Evolutionary conservation across 2,113 vertebrate species (phyloP).

Genomic region (Macrotus californicus): DNA sequence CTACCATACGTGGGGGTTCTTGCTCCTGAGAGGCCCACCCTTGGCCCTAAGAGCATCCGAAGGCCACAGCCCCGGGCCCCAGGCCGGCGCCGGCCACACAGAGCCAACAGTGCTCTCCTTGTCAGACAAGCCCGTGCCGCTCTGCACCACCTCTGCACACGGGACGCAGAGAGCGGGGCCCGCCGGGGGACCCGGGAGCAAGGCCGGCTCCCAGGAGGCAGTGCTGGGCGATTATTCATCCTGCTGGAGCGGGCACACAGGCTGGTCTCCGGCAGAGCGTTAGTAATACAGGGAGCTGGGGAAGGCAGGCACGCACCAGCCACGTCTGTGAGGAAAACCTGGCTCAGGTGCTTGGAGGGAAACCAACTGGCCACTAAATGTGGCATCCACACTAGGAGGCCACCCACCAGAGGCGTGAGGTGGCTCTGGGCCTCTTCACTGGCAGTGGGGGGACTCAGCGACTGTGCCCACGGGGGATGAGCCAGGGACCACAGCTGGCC

Average conservation of each 20-base stretch:
- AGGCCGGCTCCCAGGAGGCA: not conserved
- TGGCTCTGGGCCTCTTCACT: rapidly evolving
- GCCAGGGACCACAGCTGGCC: rapidly evolving
- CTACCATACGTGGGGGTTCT: rapidly evolving
- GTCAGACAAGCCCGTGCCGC: not conserved
- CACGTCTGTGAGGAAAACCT: not conserved
- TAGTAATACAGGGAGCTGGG: not conserved
- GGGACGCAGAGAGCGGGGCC: no score
- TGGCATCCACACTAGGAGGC: rapidly evolving
- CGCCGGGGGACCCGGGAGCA: rapidly evolving
- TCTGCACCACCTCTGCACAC: rapidly evolving
- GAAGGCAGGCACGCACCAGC: rapidly evolving
- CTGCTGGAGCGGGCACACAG: not conserved
- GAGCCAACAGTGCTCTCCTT: rapidly evolving
- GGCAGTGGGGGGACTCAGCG: rapidly evolving
- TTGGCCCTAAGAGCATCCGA: not conserved
- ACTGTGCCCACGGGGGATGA: no score
- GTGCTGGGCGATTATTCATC: not conserved
- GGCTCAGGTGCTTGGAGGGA: not conserved
- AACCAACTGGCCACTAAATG: rapidly evolving
- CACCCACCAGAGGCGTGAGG: rapidly evolving
- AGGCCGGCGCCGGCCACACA: rapidly evolving
- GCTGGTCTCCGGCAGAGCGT: not conserved
- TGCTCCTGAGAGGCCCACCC: not conserved
- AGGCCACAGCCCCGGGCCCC: rapidly evolving